Conservation (phyloP, 2,113 vertebrate species). For the Tautogolabrus adspersus region DNA sequence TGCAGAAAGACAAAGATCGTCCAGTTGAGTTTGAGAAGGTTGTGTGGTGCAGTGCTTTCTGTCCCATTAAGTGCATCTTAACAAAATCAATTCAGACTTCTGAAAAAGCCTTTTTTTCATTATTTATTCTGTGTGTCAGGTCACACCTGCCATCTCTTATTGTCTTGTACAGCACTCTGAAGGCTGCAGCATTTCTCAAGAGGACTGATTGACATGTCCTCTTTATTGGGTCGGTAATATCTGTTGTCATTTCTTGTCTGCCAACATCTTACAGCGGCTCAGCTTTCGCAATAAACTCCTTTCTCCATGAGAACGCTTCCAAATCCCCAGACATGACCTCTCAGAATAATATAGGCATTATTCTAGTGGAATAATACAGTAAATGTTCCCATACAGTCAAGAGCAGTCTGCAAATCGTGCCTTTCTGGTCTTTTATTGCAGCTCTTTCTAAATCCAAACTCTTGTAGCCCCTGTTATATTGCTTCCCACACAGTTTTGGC, state of each 20-base stretch:
- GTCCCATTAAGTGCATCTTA: slow-evolving; percentile 12
- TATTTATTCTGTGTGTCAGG: neutral
- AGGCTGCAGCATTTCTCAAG: slow-evolving; percentile 17
- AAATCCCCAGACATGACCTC: slow-evolving; percentile 39
- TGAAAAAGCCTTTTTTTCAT: slow-evolving; percentile 6
- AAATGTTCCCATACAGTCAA: slow-evolving; percentile 48
- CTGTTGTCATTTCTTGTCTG: slow-evolving; percentile 34
- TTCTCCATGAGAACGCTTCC: slow-evolving; percentile 17
- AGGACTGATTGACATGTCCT: slow-evolving; percentile 36
- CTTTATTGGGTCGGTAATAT: slow-evolving; percentile 33
- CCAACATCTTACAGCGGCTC: slow-evolving; percentile 22
- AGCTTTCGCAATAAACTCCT: slow-evolving; percentile 37
- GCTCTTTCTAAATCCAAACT: slow-evolving; percentile 33
- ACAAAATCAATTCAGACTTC: slow-evolving; percentile 8
- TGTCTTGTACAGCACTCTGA: neutral
- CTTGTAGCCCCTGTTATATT: slow-evolving; percentile 14
- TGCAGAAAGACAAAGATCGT: slow-evolving; percentile 28
- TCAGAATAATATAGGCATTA: slow-evolving; percentile 40
- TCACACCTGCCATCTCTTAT: slow-evolving; percentile 57
- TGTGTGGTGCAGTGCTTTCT: neutral
- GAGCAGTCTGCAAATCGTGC: slow-evolving; percentile 38
- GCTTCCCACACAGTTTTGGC: slow-evolving; percentile 60
- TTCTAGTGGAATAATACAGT: slow-evolving; percentile 41
- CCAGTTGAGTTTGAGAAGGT: slow-evolving; percentile 7
- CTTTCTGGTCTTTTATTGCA: slow-evolving; percentile 34